phyloP scores from a whole-genome alignment of 1,140 invertebrate species.

The Trichoplusia ni region DNA sequence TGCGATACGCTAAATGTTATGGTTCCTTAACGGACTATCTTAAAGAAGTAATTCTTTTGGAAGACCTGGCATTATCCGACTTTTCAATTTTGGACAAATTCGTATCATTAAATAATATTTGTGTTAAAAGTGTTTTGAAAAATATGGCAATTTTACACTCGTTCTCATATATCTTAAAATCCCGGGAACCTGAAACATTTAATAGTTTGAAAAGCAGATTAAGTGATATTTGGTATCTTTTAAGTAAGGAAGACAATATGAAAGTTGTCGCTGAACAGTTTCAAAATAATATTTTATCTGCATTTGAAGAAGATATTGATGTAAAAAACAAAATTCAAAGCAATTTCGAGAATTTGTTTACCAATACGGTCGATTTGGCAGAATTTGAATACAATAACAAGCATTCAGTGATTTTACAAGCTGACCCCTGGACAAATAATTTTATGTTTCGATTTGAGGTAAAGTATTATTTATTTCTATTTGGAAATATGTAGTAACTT shows the following conservation, averaged over 20 bases:
- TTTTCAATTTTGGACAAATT: constrained; percentile 77
- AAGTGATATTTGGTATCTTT: constrained; percentile 1
- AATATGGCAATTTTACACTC: constrained; percentile 82
- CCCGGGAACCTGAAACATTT: constrained; percentile 59
- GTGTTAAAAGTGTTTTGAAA: constrained; percentile 74
- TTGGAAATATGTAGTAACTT: not conserved
- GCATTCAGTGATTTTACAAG: constrained; percentile 31
- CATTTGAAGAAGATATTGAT: not conserved
- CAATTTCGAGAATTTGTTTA: too few species aligned
- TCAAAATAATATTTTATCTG: not conserved
- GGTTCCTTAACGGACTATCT: constrained; percentile 52
- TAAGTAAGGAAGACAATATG: not conserved
- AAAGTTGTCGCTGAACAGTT: not conserved
- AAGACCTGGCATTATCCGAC: constrained; percentile 76
- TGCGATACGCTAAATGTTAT: constrained; percentile 68
- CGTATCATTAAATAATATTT: constrained; percentile 65
- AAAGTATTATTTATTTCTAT: not conserved
- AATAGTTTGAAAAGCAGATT: constrained; percentile 21
- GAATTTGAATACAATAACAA: not conserved
- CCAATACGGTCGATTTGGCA: not conserved
- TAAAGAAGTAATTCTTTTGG: constrained; percentile 79
- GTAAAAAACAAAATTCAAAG: not conserved
- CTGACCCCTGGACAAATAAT: constrained; percentile 40
- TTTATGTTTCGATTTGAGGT: constrained; percentile 29
- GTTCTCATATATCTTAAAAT: constrained; percentile 75